Conservation (phyloP, 2,113 vertebrate genomes). For the Theristicus caerulescens region DNA sequence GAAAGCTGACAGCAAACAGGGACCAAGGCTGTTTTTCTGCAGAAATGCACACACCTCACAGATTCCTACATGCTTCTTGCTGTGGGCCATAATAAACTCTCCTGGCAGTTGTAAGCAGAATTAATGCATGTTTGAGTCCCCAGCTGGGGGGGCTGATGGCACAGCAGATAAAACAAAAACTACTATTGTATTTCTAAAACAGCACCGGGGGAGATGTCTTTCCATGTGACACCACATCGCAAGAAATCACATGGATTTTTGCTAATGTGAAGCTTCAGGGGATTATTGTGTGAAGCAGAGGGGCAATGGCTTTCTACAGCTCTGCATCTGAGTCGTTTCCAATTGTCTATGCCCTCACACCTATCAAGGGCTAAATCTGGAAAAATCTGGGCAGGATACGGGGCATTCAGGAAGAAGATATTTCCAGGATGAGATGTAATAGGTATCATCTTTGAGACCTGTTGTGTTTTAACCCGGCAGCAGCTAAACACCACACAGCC, state of each 20-base stretch:
- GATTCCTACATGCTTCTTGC: conserved; percentile 65
- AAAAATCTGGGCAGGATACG: background rate
- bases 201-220: conserved; percentile 17
- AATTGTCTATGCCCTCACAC: background rate
- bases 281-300: conserved; percentile 19
- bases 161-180: conserved; percentile 52
- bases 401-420: background rate
- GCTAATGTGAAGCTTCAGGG: conserved; percentile 44
- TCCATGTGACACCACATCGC: conserved; percentile 20
- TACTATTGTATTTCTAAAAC: conserved; percentile 55
- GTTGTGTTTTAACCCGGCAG: too few relatives aligned
- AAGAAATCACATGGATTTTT: conserved; percentile 44
- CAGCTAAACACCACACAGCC: too few relatives aligned
- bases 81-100: conserved; percentile 64
- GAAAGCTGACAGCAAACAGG: conserved; percentile 27
- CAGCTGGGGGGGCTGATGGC: conserved; percentile 43
- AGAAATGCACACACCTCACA: conserved; percentile 40
- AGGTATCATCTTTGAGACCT: background rate
- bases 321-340: background rate
- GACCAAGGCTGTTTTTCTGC: conserved; percentile 23
- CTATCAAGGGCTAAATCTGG: background rate
- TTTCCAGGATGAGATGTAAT: background rate
- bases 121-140: conserved; percentile 33
- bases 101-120: conserved; percentile 37
- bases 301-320: conserved; percentile 7